phyloP scores from a whole-genome alignment of 2,888 invertebrate species.

The Eupithecia tripunctaria region DNA sequence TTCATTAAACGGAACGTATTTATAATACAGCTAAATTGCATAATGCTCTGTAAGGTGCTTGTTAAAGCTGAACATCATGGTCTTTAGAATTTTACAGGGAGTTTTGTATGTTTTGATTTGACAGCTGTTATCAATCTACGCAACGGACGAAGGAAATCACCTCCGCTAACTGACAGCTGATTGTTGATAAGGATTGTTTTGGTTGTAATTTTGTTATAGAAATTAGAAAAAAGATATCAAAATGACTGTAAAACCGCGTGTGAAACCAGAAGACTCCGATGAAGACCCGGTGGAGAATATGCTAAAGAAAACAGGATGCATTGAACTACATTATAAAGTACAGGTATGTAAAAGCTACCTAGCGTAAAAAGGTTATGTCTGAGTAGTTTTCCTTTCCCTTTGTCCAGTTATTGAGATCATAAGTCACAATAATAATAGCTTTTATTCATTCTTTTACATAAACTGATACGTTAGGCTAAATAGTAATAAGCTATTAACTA shows the following conservation, averaged over 20 bases:
- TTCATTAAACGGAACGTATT: background rate
- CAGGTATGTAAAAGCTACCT: conserved; percentile 70
- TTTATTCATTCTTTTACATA: too few species aligned
- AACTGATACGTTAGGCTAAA: too few species aligned
- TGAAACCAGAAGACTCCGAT: conserved; percentile 77
- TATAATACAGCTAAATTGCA: background rate
- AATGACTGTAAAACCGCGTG: conserved; percentile 75
- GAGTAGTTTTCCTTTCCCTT: background rate
- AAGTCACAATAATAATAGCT: too few species aligned
- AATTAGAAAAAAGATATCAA: conserved; percentile 27
- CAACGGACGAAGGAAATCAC: too few species aligned
- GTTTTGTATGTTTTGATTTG: background rate
- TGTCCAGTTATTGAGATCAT: too few species aligned
- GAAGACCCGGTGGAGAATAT: conserved; percentile 95
- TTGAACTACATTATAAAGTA: conserved; percentile 94
- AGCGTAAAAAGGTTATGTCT: conserved; percentile 9
- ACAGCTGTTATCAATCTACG: background rate
- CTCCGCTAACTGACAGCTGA: conserved; percentile 1
- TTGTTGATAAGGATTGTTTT: background rate
- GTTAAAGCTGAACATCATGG: background rate
- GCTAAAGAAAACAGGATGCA: conserved; percentile 95
- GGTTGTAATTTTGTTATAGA: background rate
- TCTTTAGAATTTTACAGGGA: background rate
- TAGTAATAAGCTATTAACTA: too few species aligned
- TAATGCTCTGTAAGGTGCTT: background rate